phyloP scores from a whole-genome alignment of 2,888 invertebrate species.

The Tenthredo mesomela region DNA sequence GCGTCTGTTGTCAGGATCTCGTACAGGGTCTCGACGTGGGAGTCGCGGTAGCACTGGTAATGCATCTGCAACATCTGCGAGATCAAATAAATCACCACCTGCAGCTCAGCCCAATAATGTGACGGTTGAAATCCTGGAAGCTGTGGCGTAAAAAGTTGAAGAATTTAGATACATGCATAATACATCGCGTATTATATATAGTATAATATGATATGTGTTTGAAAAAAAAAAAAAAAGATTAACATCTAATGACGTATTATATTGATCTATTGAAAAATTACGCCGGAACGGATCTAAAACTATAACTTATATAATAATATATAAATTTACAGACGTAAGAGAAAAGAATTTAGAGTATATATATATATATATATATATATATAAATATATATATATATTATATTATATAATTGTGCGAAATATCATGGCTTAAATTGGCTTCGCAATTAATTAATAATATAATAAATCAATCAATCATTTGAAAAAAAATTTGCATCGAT shows the following conservation, averaged over 20 bases:
- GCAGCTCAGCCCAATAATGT: constrained; percentile 80
- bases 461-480: not conserved
- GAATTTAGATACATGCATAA: not conserved
- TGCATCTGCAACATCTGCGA: constrained; percentile 86
- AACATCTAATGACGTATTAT: not conserved
- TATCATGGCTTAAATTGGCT: constrained; percentile 2
- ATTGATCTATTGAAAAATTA: not conserved
- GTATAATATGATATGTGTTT: not conserved
- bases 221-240: not conserved
- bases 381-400: not conserved
- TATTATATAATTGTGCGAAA: too few relatives aligned
- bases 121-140: constrained; percentile 88
- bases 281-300: not conserved
- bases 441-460: too few relatives aligned
- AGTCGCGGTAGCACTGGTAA: constrained; percentile 88
- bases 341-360: too few relatives aligned
- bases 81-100: constrained; percentile 81
- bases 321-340: not conserved
- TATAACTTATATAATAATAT: not conserved
- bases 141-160: constrained; percentile 79
- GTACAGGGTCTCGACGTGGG: constrained; percentile 84
- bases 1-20: constrained; percentile 75
- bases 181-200: not conserved
- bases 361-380: not conserved
- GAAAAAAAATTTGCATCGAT: constrained; percentile 2